Percentiles rank a stretch among this genome's conserved stretches.
Evolutionary conservation across 1,140 invertebrate species (phyloP).

Genomic region (Pectinophora gossypiella): DNA sequence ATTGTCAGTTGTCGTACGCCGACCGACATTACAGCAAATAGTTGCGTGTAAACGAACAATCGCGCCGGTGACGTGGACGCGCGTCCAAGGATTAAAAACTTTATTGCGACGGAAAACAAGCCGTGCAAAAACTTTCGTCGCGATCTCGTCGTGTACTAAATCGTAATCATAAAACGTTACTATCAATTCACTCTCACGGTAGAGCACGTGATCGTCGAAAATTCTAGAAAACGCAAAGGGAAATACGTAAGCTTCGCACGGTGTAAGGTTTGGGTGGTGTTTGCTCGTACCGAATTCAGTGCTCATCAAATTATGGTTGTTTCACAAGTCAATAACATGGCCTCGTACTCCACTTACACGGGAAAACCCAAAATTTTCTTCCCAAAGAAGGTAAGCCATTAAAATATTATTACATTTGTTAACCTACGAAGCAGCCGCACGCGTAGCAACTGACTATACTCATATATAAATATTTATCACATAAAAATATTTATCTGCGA

Average conservation of each 20-base stretch:
- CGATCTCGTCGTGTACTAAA: conserved; percentile 37
- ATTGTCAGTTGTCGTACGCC: conserved; percentile 35
- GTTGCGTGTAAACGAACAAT: conserved; percentile 5
- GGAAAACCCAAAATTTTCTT: conserved; percentile 73
- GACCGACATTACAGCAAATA: conserved; percentile 10
- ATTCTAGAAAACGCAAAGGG: conserved; percentile 51
- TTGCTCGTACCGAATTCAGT: conserved; percentile 45
- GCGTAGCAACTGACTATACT: background rate
- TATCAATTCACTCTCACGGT: conserved; percentile 29
- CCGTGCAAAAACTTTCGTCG: conserved; percentile 57
- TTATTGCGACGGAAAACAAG: conserved; percentile 61
- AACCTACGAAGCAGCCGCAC: background rate
- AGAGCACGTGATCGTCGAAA: conserved; percentile 60
- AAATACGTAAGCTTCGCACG: conserved; percentile 22
- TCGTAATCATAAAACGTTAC: conserved; percentile 37
- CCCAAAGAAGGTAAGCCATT: conserved; percentile 67
- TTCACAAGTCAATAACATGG: conserved; percentile 70
- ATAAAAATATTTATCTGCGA: background rate
- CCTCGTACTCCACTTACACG: conserved; percentile 66
- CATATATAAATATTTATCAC: background rate
- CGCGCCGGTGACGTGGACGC: conserved; percentile 55
- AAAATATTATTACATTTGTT: background rate
- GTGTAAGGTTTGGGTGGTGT: conserved; percentile 42
- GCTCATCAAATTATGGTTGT: conserved; percentile 69
- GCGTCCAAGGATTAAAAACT: conserved; percentile 59